Evolutionary conservation across 1,140 invertebrate species (phyloP), one percentile per base, ranked within the genome.

Genomic region (Drosophila hydei): DNA sequence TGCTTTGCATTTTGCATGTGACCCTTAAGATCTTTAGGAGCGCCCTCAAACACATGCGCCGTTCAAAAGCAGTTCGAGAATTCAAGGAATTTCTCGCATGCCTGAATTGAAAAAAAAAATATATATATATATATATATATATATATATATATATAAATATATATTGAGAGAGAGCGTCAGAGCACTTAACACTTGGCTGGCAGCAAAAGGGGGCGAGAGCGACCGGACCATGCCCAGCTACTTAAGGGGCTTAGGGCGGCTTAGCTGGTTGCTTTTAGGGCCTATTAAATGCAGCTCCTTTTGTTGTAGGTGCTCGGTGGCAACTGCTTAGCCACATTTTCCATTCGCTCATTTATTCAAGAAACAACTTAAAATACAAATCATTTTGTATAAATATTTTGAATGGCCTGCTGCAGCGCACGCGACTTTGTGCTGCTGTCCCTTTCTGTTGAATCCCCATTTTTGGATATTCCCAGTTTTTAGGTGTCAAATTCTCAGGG

Each of bases 101-200:
- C 69, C 56, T 80, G 69, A 51, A 27, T 42, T 59, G 60, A 14
- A 56, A 19, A 43, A 56, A 42, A 18, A 47, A 40, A 21, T 14
- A 14, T 19, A 45, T 18, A 21, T 45, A 18, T 19, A 9, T 12
- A 56, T 19, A 42, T 21, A 47, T 30, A 21, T 14, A 14, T 19
- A 45, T 18, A 21, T 45, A 18, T 19, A 9, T 12, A 64, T 12
- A 36, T 8, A 45, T 48, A 47, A 19, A 61, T 30, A 40, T 61
- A 33, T 38, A 43, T 27, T 38, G 40, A 40, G 50, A 48, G 23
- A 60, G 74, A 83, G 79, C 79, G 78, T 80, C 62, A 77, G 77
- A 72, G 78, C 78, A 80, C 78, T 80, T 80, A 80, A 73, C 78
- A 80, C 78, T 80, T 80, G 73, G 61, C 59, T 48, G 30, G 16